phyloP scores from a whole-genome alignment of 2,888 invertebrate species.

The Chrysolina americana region DNA sequence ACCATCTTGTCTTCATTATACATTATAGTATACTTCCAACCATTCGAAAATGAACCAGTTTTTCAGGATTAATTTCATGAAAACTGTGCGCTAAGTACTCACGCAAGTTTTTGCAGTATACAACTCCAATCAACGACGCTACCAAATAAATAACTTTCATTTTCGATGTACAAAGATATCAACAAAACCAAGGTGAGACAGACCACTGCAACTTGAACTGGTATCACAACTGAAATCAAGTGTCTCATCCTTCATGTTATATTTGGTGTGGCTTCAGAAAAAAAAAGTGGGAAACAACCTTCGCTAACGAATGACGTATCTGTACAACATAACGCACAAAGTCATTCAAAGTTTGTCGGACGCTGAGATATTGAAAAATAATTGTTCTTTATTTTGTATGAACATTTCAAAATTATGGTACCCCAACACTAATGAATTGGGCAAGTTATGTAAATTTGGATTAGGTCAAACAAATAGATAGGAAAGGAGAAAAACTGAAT shows the following conservation, averaged over 20 bases:
- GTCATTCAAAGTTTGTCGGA: not conserved
- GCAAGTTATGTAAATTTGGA: not conserved
- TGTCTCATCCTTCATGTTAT: constrained; percentile 14
- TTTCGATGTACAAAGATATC: constrained; percentile 7
- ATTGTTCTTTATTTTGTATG: not conserved
- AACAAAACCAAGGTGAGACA: not conserved
- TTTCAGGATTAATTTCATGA: too few relatives aligned
- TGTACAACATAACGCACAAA: not conserved
- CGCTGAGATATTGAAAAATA: not conserved
- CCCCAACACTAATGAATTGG: not conserved
- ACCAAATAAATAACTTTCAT: constrained; percentile 23
- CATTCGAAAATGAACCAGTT: too few relatives aligned
- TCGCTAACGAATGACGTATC: not conserved
- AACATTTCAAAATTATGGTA: not conserved
- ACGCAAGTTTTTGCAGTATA: constrained; percentile 29
- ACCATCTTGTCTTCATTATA: not conserved
- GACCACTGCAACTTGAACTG: not conserved
- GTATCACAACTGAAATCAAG: not conserved
- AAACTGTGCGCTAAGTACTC: not conserved
- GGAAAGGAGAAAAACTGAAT: not conserved
- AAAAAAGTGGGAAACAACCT: constrained; percentile 18
- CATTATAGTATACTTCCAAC: too few relatives aligned
- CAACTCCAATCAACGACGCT: not conserved
- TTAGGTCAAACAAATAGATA: not conserved
- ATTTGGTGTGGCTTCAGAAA: not conserved